Evolutionary conservation across 2,113 vertebrate genomes (phyloP).

Genomic region (Sitta europaea): DNA sequence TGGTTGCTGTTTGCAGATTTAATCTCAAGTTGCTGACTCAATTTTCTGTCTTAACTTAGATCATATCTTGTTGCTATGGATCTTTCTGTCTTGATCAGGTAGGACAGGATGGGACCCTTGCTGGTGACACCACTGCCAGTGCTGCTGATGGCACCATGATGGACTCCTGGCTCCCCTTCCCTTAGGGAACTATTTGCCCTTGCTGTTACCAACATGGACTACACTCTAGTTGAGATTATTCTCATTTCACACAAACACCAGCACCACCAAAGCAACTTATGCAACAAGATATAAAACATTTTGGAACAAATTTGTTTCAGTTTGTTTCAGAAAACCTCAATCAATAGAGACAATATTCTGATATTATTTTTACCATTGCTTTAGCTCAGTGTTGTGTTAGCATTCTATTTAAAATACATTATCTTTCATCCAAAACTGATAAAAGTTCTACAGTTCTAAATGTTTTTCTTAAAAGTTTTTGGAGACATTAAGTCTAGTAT

Average conservation of each 20-base stretch:
- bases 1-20: background rate
- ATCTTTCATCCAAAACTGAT: background rate
- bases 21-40: background rate
- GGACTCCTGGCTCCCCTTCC: background rate
- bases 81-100: fast-evolving
- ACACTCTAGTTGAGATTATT: background rate
- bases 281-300: background rate
- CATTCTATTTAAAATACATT: background rate
- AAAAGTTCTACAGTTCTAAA: background rate
- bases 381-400: background rate
- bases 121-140: background rate
- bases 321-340: background rate
- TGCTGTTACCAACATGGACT: background rate
- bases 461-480: background rate
- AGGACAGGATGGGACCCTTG: background rate
- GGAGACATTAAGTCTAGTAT: background rate
- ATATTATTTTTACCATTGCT: background rate
- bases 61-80: background rate
- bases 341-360: background rate
- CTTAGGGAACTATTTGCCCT: background rate
- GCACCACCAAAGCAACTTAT: background rate
- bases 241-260: background rate
- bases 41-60: background rate
- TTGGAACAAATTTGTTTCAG: background rate
- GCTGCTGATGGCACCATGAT: fast-evolving